Evolutionary conservation across 2,113 vertebrate genomes (phyloP).

Genomic region (Eudyptes chrysolophus): DNA sequence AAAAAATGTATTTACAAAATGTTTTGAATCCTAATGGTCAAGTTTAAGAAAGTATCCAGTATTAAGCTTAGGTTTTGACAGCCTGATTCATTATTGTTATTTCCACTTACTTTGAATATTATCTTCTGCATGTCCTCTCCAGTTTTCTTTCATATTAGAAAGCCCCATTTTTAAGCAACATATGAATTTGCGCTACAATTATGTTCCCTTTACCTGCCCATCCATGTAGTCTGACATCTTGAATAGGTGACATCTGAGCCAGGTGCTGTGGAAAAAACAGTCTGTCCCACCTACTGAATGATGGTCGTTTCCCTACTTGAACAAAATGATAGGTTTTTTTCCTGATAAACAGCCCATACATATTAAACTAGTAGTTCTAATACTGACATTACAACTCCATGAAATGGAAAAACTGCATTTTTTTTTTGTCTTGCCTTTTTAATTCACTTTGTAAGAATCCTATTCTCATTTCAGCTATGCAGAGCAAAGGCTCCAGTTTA

Average conservation of each 20-base stretch:
- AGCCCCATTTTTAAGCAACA: background rate
- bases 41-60: background rate
- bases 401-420: background rate
- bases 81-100: background rate
- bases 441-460: background rate
- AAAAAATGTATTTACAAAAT: background rate
- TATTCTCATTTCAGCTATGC: background rate
- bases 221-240: background rate
- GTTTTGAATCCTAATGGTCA: background rate
- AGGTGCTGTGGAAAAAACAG: background rate
- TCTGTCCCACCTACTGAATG: background rate
- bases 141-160: background rate
- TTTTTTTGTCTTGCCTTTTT: background rate
- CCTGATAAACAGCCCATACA: background rate
- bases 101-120: constrained; percentile 15
- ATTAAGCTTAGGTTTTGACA: background rate
- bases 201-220: background rate
- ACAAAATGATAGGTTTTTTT: background rate
- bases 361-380: background rate
- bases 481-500: background rate
- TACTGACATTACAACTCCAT: background rate
- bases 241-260: background rate
- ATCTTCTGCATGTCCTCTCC: background rate
- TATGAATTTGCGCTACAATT: background rate
- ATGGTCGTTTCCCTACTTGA: background rate